Conservation (phyloP, 2,888 invertebrate genomes). For the Papilio protenor region DNA sequence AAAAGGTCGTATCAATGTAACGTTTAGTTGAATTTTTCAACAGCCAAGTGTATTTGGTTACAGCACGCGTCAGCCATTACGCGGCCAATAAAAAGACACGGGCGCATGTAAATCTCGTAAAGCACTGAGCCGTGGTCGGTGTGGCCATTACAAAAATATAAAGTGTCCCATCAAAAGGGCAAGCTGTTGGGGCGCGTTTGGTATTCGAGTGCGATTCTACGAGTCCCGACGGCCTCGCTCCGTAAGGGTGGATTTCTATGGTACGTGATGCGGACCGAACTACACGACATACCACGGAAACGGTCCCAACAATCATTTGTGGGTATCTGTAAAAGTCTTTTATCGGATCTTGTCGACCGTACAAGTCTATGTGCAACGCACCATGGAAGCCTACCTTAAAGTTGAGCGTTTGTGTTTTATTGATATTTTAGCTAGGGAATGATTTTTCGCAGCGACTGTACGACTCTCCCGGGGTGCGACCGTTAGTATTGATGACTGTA, state of each 20-base stretch:
- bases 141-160: conserved; percentile 72
- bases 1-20: conserved; percentile 25
- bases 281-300: neutral
- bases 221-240: conserved; percentile 62
- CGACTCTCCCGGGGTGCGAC: conserved; percentile 72
- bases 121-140: conserved; percentile 62
- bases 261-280: neutral
- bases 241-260: conserved; percentile 47
- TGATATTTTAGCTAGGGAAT: conserved; percentile 82
- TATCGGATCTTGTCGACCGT: neutral
- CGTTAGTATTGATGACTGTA: conserved; percentile 74
- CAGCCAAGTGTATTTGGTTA: conserved; percentile 56
- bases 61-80: conserved; percentile 58
- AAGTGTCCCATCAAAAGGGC: conserved; percentile 80
- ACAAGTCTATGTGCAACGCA: neutral
- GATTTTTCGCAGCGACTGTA: conserved; percentile 76
- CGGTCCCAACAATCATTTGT: neutral
- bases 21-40: conserved; percentile 61
- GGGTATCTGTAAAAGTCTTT: too few species aligned
- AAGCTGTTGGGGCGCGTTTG: conserved; percentile 70
- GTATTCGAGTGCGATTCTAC: conserved; percentile 69
- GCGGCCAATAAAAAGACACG: conserved; percentile 74
- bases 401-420: conserved; percentile 77
- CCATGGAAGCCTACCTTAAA: neutral
- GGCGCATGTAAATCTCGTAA: conserved; percentile 75